phyloP scores from a whole-genome alignment of 2,113 vertebrate species.

The Mirounga angustirostris region DNA sequence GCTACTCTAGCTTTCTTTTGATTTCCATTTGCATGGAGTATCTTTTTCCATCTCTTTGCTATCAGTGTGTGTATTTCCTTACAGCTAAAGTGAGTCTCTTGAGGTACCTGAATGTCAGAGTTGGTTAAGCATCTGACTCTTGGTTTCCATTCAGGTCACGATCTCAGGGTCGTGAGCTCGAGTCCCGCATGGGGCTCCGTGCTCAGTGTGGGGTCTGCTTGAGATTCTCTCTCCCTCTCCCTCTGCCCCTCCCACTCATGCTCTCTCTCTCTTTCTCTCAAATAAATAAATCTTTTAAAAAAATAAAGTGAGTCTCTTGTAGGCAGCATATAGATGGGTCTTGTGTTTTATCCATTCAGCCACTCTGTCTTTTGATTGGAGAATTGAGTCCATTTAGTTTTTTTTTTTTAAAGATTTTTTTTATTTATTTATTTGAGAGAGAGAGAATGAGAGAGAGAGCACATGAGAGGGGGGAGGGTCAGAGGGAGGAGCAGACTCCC shows the following conservation, averaged over 20 bases:
- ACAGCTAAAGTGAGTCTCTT: not conserved
- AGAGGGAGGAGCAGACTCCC: no score
- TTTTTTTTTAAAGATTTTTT: no score
- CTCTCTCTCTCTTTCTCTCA: not conserved
- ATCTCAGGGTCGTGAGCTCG: not conserved
- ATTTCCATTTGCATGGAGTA: not conserved
- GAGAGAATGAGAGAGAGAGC: no score
- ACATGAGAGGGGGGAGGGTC: no score
- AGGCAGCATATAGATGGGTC: not conserved
- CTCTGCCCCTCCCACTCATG: not conserved
- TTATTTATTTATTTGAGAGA: no score
- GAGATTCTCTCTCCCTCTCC: not conserved
- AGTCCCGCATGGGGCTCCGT: not conserved
- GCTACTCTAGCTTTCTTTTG: not conserved
- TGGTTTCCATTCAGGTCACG: not conserved
- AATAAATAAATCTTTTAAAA: not conserved
- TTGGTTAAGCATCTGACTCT: not conserved
- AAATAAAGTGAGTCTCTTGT: not conserved
- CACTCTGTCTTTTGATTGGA: not conserved
- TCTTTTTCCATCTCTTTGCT: not conserved
- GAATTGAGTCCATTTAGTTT: not conserved
- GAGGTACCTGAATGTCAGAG: not conserved
- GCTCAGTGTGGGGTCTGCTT: not conserved
- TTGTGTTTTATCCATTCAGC: not conserved
- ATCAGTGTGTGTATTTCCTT: not conserved